phyloP scores from a whole-genome alignment of 1,140 invertebrate genomes.

The Sinella curviseta region DNA sequence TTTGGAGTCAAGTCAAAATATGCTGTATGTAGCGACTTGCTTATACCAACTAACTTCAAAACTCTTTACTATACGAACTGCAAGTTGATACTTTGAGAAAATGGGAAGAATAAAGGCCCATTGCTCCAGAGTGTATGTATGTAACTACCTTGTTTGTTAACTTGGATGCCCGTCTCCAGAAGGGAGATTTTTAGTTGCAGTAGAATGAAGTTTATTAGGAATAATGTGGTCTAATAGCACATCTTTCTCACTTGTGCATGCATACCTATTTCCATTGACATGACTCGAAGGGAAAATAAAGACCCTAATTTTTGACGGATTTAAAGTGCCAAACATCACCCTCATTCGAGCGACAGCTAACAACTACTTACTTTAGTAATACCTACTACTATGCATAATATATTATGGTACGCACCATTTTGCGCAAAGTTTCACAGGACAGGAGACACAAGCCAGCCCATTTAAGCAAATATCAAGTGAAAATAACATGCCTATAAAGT shows the following conservation, averaged over 20 bases:
- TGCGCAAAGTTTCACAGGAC: background rate
- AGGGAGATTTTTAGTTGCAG: background rate
- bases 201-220: background rate
- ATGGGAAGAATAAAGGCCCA: too few relatives aligned
- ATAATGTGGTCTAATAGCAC: background rate
- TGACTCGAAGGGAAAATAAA: background rate
- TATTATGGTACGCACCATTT: background rate
- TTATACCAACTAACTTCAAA: background rate
- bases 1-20: background rate
- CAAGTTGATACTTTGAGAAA: background rate
- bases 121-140: too few relatives aligned
- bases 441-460: background rate
- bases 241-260: background rate
- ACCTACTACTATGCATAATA: too few relatives aligned
- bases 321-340: background rate
- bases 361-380: too few relatives aligned
- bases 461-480: too few relatives aligned
- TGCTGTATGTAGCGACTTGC: too few relatives aligned
- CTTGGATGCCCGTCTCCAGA: too few relatives aligned
- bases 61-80: background rate
- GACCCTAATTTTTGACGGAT: conserved; percentile 12
- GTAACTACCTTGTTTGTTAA: too few relatives aligned
- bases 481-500: too few relatives aligned
- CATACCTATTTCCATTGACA: background rate
- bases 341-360: background rate